Percentiles rank a stretch among this genome's conserved stretches.
Conservation (phyloP, 92 coral and sea anemone genomes). For the Pocillopora grandis region DNA sequence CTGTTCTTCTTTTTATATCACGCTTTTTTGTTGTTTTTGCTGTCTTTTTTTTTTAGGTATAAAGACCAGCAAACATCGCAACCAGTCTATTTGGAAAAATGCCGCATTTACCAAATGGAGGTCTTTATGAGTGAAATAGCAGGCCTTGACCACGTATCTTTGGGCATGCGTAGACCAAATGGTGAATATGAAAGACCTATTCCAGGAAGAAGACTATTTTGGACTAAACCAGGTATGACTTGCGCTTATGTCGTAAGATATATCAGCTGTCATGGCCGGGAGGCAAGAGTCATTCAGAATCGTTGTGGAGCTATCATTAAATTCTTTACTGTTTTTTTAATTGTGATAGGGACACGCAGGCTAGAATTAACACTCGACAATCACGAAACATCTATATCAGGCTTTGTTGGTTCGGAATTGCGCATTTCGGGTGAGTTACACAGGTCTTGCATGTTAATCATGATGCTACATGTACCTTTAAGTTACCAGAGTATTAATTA, state of each 20-base stretch:
- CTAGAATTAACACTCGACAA: conserved; percentile 8
- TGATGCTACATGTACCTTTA: too few relatives aligned
- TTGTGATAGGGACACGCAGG: conserved; percentile 19
- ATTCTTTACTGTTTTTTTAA: neutral
- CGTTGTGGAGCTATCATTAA: too few relatives aligned
- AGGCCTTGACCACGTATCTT: conserved; percentile 57
- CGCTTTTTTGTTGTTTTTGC: too few relatives aligned
- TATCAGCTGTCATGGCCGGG: too few relatives aligned
- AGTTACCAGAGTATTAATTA: neutral
- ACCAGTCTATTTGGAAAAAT: conserved; percentile 51
- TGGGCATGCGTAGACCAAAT: conserved; percentile 68
- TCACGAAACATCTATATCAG: conserved; percentile 6
- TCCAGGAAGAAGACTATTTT: conserved; percentile 47
- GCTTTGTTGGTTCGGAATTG: conserved; percentile 18
- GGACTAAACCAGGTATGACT: conserved; percentile 71
- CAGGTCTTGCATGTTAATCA: neutral
- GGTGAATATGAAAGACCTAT: conserved; percentile 72
- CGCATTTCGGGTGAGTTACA: conserved; percentile 19
- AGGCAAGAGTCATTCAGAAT: too few relatives aligned
- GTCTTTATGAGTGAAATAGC: conserved; percentile 51
- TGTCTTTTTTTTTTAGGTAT: conserved; percentile 15
- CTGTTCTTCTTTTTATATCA: too few relatives aligned
- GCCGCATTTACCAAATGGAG: conserved; percentile 57
- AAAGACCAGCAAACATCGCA: conserved; percentile 45
- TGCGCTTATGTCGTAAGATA: neutral